phyloP scores from a whole-genome alignment of 2,797 vertebrate genomes.

The Gymnopithys bicolor region DNA sequence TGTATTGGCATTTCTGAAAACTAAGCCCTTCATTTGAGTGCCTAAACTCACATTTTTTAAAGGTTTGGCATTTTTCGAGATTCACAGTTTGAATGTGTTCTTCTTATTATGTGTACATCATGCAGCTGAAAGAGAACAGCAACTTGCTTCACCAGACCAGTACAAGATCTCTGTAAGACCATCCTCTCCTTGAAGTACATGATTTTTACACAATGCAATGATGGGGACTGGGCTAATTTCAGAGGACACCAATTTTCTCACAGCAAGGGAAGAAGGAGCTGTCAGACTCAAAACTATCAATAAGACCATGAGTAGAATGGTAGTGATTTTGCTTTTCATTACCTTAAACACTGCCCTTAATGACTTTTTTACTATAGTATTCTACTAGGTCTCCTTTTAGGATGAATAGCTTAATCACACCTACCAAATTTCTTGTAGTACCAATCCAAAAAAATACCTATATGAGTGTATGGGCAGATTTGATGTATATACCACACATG shows the following conservation, averaged over 20 bases:
- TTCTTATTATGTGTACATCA: not conserved
- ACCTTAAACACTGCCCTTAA: not conserved
- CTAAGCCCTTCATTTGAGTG: not conserved
- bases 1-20: not conserved
- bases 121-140: not conserved
- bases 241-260: not conserved
- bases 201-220: not conserved
- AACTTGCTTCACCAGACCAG: not conserved
- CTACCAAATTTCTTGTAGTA: not conserved
- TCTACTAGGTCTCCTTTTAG: not conserved
- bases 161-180: not conserved
- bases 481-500: fast-evolving
- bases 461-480: not conserved
- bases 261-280: not conserved
- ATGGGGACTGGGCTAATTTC: not conserved
- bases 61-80: not conserved
- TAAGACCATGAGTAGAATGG: not conserved
- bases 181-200: not conserved
- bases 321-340: not conserved
- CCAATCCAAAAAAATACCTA: not conserved
- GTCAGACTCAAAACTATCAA: not conserved
- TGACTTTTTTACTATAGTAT: not conserved
- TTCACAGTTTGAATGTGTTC: not conserved
- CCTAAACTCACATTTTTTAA: not conserved
- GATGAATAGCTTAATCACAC: not conserved